phyloP scores from a whole-genome alignment of 2,113 vertebrate species.

The Garra rufa region DNA sequence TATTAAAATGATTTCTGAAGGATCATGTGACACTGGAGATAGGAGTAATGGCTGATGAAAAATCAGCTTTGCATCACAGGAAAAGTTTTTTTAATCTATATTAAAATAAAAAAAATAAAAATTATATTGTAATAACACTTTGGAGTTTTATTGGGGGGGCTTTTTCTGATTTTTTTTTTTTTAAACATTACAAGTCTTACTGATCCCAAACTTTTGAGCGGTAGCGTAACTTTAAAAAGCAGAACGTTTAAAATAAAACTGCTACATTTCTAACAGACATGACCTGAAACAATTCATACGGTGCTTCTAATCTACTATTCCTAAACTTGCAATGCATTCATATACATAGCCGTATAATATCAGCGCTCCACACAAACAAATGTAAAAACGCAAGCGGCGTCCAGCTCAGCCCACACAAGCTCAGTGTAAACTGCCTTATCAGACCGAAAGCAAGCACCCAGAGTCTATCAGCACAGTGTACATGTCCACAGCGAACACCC shows the following conservation, averaged over 20 bases:
- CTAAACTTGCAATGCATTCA: conserved; percentile 12
- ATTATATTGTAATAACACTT: too few relatives aligned
- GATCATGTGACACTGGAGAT: background rate
- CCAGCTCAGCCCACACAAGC: conserved; percentile 33
- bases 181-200: too few relatives aligned
- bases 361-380: conserved; percentile 4
- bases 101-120: too few relatives aligned
- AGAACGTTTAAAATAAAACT: too few relatives aligned
- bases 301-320: conserved; percentile 4
- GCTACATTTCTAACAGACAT: background rate
- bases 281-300: background rate
- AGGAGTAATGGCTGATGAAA: background rate
- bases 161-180: too few relatives aligned
- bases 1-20: background rate
- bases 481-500: conserved; percentile 14
- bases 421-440: conserved; percentile 36
- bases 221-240: too few relatives aligned
- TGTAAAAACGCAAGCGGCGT: background rate
- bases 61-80: background rate
- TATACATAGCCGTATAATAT: background rate
- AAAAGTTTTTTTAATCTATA: too few relatives aligned
- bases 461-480: conserved; percentile 27
- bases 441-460: conserved; percentile 12
- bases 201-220: too few relatives aligned
- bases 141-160: too few relatives aligned